Evolutionary conservation across 1,140 invertebrate genomes (phyloP), one percentile per base, ranked within the genome.

Genomic region (Saxidomus purpurata): DNA sequence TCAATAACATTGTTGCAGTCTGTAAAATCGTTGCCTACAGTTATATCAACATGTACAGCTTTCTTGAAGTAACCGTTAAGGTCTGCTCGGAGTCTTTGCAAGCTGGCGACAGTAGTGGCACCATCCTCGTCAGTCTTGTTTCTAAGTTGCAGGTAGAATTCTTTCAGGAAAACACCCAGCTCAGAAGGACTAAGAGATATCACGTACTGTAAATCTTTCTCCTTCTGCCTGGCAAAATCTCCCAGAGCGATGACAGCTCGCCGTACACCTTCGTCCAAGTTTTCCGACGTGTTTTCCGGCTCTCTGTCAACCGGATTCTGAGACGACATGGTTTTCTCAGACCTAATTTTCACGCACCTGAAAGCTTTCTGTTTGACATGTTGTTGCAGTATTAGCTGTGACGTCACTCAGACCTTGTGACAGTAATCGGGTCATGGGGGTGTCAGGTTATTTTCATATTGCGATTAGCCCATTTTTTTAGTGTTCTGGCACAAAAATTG

Each of bases 31-130:
- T 81, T 88, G 38, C 94, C 93, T 38, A 89, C 89, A 34, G 93
- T 52, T 88, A 94, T 94, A 81, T 94, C 94, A 55, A 94, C 86
- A 25, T 89, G 90, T 34, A 87, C 84, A 71, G 93, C 89, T 59
- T 93, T 92, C n/a, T 91, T 81, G 74, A 94, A 94, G 77, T 93
- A 94, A 79, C 92, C 93, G 47, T 93, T 92, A 19, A 94, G 83
- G 43, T 93, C 94, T 0, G 83, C 85, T 11, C 94, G 49, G 38
- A 94, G 87, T 43, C 92, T 91, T 52, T 93, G 92, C 25, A 94
- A 61, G 31, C 79, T 71, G 8, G 59, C 67, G 1, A 83, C 87
- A 38, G 87, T 36, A n/a, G 84, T 28, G 8, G 38, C 52, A 63
- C 90, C 91, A 15, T 91, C 90, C 55, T 87, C 88, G 74, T 92